A percentile compares a stretch with the other conserved stretches of the same genome.
These are phyloP conservation scores for Poeciliopsis infans DNA, from an alignment of 2,797 vertebrate species.

Conservation along the genomic window DNA sequence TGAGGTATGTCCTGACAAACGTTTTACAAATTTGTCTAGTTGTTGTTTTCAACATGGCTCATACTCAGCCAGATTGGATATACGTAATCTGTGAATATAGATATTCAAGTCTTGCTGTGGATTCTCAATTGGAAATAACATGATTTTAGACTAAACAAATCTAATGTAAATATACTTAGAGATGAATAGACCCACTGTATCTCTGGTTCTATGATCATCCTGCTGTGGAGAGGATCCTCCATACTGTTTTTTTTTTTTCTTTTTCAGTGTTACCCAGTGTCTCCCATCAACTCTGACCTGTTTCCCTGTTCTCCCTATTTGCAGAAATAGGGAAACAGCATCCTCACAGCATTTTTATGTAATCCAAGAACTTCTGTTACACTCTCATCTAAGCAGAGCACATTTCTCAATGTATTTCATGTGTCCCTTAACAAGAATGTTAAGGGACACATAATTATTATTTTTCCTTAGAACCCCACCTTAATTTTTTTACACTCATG, in stretches of 20 bases:
- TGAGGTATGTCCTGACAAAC: not conserved
- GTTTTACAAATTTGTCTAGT: not conserved
- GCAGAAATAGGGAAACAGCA: not conserved
- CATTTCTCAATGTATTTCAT: not conserved
- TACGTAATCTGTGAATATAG: not conserved
- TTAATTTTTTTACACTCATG: no score
- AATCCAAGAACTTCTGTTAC: not conserved
- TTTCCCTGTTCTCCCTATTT: not conserved
- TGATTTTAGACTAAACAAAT: not conserved
- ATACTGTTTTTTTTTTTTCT: not conserved
- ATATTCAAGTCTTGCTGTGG: not conserved
- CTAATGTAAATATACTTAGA: not conserved
- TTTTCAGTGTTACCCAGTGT: not conserved
- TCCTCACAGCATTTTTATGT: not conserved
- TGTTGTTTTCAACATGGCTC: not conserved
- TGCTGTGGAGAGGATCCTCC: not conserved
- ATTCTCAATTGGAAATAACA: not conserved
- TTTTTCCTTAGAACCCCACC: no score
- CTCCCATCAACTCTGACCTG: not conserved
- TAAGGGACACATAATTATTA: no score
- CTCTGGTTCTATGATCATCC: not conserved
- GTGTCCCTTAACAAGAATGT: not conserved
- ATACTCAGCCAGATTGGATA: not conserved
- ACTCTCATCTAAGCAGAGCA: not conserved
- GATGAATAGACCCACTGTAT: not conserved